phyloP scores from a whole-genome alignment of 2,113 vertebrate genomes.

The Leptobrachium ailaonicum region DNA sequence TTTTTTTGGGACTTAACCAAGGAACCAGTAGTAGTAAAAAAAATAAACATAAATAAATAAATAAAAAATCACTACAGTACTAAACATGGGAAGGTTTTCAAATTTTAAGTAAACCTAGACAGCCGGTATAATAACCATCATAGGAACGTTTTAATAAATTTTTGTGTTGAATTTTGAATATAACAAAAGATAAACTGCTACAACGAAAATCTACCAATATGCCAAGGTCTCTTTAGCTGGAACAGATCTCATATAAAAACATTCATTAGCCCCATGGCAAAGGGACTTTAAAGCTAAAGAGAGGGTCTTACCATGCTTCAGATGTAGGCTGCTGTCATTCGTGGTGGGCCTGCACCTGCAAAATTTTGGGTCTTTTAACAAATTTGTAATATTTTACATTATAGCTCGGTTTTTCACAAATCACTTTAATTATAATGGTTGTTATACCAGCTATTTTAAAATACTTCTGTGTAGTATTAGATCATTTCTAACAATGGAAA shows the following conservation, averaged over 20 bases:
- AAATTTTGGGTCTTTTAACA: slow-evolving; percentile 89
- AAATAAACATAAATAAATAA: too few species aligned
- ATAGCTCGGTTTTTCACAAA: slow-evolving; percentile 58
- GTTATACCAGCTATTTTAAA: slow-evolving; percentile 66
- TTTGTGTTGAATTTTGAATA: background rate
- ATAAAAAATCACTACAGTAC: too few species aligned
- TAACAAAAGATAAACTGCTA: background rate
- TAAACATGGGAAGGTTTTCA: too few species aligned
- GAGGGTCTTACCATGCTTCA: slow-evolving; percentile 96
- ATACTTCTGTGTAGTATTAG: too few species aligned
- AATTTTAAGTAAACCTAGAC: slow-evolving; percentile 26
- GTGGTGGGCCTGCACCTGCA: slow-evolving; percentile 99
- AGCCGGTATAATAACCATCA: slow-evolving; percentile 71
- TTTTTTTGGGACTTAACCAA: too few species aligned
- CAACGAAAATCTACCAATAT: background rate
- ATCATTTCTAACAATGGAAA: too few species aligned
- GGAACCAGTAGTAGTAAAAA: too few species aligned
- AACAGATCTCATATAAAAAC: slow-evolving; percentile 3
- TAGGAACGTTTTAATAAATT: slow-evolving; percentile 34
- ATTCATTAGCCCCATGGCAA: slow-evolving; percentile 40
- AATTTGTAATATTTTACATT: slow-evolving; percentile 67
- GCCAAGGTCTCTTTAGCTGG: slow-evolving; percentile 37
- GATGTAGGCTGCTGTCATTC: slow-evolving; percentile 99
- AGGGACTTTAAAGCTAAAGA: slow-evolving; percentile 70
- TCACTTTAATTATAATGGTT: slow-evolving; percentile 59